These are phyloP conservation scores for Ectropis grisescens DNA, from an alignment of 1,140 invertebrate genomes.

Conservation along the genomic window DNA sequence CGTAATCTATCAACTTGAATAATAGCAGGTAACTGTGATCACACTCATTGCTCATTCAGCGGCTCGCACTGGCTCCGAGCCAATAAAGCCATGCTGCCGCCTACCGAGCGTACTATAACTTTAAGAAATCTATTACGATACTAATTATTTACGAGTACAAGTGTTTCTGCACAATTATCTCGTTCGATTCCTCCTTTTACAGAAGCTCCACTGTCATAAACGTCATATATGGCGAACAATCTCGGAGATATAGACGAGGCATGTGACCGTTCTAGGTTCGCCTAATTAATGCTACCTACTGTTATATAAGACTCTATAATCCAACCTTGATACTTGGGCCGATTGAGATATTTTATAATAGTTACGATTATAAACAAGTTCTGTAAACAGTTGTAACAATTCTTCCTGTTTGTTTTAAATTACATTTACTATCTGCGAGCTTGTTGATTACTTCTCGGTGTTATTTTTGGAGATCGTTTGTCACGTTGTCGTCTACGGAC, in stretches of 20 bases:
- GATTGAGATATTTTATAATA: slow-evolving; percentile 57
- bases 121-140: too few species aligned
- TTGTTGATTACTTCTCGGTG: too few species aligned
- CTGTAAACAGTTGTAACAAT: slow-evolving; percentile 25
- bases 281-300: slow-evolving; percentile 52
- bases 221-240: slow-evolving; percentile 27
- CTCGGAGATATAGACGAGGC: slow-evolving; percentile 12
- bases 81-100: too few species aligned
- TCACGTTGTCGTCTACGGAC: slow-evolving; percentile 5
- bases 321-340: slow-evolving; percentile 51
- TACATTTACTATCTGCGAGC: too few species aligned
- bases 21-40: too few species aligned
- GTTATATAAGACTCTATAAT: slow-evolving; percentile 46
- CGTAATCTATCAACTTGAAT: too few species aligned
- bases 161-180: slow-evolving; percentile 22
- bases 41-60: too few species aligned
- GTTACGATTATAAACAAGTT: slow-evolving; percentile 20
- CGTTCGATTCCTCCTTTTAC: slow-evolving; percentile 34
- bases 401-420: slow-evolving; percentile 29
- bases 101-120: too few species aligned
- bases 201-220: slow-evolving; percentile 31
- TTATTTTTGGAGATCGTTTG: background rate
- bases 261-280: slow-evolving; percentile 24
- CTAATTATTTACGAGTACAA: too few species aligned
- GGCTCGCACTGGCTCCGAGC: too few species aligned